phyloP scores from a whole-genome alignment of 1,140 invertebrate species.

The Pogonus chalceus region DNA sequence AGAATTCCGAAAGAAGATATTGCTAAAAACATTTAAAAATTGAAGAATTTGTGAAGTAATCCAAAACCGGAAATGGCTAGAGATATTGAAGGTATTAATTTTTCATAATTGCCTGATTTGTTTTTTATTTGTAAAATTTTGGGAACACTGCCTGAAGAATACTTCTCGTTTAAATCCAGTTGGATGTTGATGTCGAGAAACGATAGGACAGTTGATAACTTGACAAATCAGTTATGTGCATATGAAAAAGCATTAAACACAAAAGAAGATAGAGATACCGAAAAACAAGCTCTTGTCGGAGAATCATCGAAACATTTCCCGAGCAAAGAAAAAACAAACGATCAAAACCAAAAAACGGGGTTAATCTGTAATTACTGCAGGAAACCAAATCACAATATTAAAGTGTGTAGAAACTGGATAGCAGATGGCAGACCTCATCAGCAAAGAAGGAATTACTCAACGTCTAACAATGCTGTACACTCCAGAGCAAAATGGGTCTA shows the following conservation, averaged over 20 bases:
- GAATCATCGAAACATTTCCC: not conserved
- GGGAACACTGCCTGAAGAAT: slow-evolving; percentile 12
- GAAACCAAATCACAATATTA: not conserved
- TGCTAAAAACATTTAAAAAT: not conserved
- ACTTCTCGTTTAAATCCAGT: slow-evolving; percentile 14
- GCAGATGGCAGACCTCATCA: not conserved
- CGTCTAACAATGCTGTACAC: slow-evolving; percentile 26
- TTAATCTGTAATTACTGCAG: not conserved
- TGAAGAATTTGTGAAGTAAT: not conserved
- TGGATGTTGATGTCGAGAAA: slow-evolving; percentile 14
- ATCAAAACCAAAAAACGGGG: not conserved
- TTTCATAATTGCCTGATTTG: not conserved
- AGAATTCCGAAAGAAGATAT: not conserved
- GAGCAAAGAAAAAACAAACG: not conserved
- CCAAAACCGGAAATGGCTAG: not conserved
- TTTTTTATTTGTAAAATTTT: slow-evolving; percentile 14
- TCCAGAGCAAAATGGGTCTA: slow-evolving; percentile 34
- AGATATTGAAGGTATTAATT: not conserved
- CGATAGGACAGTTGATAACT: slow-evolving; percentile 11
- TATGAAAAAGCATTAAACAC: not conserved
- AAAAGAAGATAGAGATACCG: not conserved
- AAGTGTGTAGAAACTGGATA: not conserved
- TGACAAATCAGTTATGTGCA: slow-evolving; percentile 2
- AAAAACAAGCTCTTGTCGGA: not conserved
- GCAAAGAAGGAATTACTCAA: slow-evolving; percentile 17